A percentile compares a stretch with the other conserved stretches of the same genome.
Evolutionary conservation across 2,888 invertebrate genomes (phyloP).

Genomic region (Zonitis immaculata): DNA sequence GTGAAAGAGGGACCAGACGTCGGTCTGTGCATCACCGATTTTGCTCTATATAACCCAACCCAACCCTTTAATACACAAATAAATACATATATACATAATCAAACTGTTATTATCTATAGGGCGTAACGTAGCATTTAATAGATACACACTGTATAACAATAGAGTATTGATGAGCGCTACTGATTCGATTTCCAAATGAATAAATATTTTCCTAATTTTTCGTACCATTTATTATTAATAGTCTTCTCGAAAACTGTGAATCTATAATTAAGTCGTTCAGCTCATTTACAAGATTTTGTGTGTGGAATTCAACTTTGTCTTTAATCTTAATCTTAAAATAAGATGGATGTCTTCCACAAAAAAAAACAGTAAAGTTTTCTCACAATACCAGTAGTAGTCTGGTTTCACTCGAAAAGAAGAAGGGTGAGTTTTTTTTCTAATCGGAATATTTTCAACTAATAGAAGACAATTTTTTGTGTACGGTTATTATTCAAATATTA

Average conservation of each 20-base stretch:
- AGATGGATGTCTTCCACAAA: slow-evolving; percentile 1
- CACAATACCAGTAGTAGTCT: too few relatives aligned
- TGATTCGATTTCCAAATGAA: slow-evolving; percentile 19
- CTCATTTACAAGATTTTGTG: slow-evolving; percentile 1
- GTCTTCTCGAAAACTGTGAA: too few relatives aligned
- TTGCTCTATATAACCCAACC: slow-evolving; percentile 13
- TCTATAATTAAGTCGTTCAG: neutral
- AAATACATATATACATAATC: slow-evolving; percentile 32
- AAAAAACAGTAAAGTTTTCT: too few relatives aligned
- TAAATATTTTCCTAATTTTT: too few relatives aligned
- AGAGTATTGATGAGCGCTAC: slow-evolving; percentile 26
- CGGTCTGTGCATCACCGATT: neutral
- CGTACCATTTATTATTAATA: too few relatives aligned
- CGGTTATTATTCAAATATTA: too few relatives aligned
- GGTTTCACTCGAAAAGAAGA: neutral
- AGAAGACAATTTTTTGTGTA: too few relatives aligned
- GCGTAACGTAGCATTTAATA: slow-evolving; percentile 38
- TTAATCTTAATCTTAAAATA: slow-evolving; percentile 2
- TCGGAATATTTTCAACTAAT: too few relatives aligned
- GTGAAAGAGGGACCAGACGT: neutral
- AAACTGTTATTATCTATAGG: slow-evolving; percentile 40
- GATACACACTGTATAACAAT: slow-evolving; percentile 31
- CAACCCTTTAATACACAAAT: slow-evolving; percentile 1
- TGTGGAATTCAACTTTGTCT: neutral
- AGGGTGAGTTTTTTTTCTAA: neutral